Percentiles rank a stretch among this genome's conserved stretches.
Evolutionary conservation across 2,113 vertebrate genomes (phyloP).

Genomic region (Tupaia tana): DNA sequence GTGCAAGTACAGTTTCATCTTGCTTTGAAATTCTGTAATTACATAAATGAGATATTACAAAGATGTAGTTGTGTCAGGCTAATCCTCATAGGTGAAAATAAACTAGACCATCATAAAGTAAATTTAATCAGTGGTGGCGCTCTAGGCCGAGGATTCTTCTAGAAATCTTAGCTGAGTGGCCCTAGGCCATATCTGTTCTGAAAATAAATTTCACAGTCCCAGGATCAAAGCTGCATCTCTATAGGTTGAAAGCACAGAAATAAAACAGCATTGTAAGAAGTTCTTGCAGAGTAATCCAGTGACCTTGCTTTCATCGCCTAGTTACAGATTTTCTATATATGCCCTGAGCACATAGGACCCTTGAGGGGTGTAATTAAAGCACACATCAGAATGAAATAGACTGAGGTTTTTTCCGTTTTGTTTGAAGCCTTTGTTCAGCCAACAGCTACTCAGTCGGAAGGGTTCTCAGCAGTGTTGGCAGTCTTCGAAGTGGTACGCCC

Average conservation of each 20-base stretch:
- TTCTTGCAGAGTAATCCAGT: slow-evolving; percentile 34
- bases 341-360: neutral
- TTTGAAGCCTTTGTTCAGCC: slow-evolving; percentile 34
- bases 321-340: slow-evolving; percentile 39
- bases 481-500: neutral
- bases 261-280: slow-evolving; percentile 37
- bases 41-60: slow-evolving; percentile 37
- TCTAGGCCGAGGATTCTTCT: slow-evolving; percentile 11
- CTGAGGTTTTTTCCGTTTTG: neutral
- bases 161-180: slow-evolving; percentile 40
- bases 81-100: slow-evolving; percentile 47
- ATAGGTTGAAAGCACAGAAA: slow-evolving; percentile 22
- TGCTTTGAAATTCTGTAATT: slow-evolving; percentile 41
- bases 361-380: slow-evolving; percentile 37
- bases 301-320: slow-evolving; percentile 26
- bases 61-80: slow-evolving; percentile 3
- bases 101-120: slow-evolving; percentile 37
- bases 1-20: slow-evolving; percentile 6
- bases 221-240: slow-evolving; percentile 41
- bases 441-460: neutral
- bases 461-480: neutral
- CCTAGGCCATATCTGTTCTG: slow-evolving; percentile 39
- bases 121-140: slow-evolving; percentile 12
- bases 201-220: slow-evolving; percentile 55
- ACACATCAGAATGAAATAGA: slow-evolving; percentile 29